These are phyloP conservation scores for Acleris emargana DNA, from an alignment of 2,888 invertebrate genomes.

Conservation along the genomic window DNA sequence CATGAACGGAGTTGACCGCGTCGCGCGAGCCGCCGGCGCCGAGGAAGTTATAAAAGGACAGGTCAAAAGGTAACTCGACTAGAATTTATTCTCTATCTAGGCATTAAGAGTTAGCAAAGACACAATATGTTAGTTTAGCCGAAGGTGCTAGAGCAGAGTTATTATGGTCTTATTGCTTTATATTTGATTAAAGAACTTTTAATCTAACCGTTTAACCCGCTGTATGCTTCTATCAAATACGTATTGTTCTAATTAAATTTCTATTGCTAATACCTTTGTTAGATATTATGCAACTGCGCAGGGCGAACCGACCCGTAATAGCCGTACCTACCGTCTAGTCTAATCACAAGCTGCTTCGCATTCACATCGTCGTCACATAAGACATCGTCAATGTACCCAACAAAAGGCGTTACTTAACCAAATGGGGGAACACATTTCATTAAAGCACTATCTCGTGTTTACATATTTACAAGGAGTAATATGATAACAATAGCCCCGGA, in stretches of 20 bases:
- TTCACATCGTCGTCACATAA: constrained; percentile 34
- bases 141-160: constrained; percentile 71
- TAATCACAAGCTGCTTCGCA: constrained; percentile 59
- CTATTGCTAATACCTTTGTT: constrained; percentile 49
- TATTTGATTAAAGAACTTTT: constrained; percentile 56
- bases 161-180: constrained; percentile 65
- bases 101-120: constrained; percentile 59
- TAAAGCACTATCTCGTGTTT: constrained; percentile 78
- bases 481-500: constrained; percentile 57
- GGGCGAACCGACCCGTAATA: constrained; percentile 50
- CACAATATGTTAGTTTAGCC: constrained; percentile 62
- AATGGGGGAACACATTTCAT: constrained; percentile 76
- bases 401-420: constrained; percentile 54
- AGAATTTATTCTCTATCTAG: constrained; percentile 65
- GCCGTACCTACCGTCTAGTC: constrained; percentile 46
- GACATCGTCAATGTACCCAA: constrained; percentile 41
- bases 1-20: constrained; percentile 33
- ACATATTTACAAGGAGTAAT: constrained; percentile 76
- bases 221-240: constrained; percentile 38
- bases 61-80: constrained; percentile 43
- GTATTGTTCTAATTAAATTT: constrained; percentile 40
- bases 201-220: constrained; percentile 40
- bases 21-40: constrained; percentile 18
- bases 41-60: constrained; percentile 38
- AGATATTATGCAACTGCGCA: constrained; percentile 53